Percentiles rank a stretch among this genome's conserved stretches.
phyloP scores from a whole-genome alignment of 2,113 vertebrate genomes.

The Anarrhichthys ocellatus region DNA sequence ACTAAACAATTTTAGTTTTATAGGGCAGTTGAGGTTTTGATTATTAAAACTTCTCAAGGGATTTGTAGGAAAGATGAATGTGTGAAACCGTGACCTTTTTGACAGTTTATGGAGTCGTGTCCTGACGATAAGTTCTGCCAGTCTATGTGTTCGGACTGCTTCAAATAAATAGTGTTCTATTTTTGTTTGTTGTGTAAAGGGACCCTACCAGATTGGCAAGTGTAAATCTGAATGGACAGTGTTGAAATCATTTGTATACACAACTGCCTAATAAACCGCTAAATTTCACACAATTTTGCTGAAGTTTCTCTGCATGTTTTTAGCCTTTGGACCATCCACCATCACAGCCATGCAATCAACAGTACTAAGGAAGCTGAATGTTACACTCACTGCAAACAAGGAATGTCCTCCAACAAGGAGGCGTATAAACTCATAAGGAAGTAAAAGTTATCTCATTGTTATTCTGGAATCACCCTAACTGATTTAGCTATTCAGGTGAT shows the following conservation, averaged over 20 bases:
- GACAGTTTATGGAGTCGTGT: constrained; percentile 42
- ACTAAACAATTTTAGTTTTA: constrained; percentile 41
- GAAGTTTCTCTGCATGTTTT: constrained; percentile 6
- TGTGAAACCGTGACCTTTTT: constrained; percentile 55
- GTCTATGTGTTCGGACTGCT: constrained; percentile 67
- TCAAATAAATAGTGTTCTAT: constrained; percentile 73
- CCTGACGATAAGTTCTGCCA: constrained; percentile 32
- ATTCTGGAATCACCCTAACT: neutral
- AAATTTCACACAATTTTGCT: constrained; percentile 69
- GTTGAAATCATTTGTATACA: constrained; percentile 85
- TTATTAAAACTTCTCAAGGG: constrained; percentile 33
- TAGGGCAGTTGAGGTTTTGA: constrained; percentile 51
- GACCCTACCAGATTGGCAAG: constrained; percentile 77
- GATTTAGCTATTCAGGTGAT: neutral
- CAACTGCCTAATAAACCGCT: constrained; percentile 87
- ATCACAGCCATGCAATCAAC: neutral
- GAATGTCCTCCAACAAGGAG: neutral
- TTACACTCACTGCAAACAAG: neutral
- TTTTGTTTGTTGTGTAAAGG: constrained; percentile 78
- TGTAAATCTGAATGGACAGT: constrained; percentile 82
- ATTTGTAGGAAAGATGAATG: constrained; percentile 60
- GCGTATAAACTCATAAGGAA: neutral
- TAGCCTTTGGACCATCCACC: neutral
- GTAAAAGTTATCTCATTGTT: neutral
- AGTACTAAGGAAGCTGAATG: neutral